These are phyloP conservation scores for Tuta absoluta DNA, from an alignment of 2,888 invertebrate genomes.

Conservation along the genomic window DNA sequence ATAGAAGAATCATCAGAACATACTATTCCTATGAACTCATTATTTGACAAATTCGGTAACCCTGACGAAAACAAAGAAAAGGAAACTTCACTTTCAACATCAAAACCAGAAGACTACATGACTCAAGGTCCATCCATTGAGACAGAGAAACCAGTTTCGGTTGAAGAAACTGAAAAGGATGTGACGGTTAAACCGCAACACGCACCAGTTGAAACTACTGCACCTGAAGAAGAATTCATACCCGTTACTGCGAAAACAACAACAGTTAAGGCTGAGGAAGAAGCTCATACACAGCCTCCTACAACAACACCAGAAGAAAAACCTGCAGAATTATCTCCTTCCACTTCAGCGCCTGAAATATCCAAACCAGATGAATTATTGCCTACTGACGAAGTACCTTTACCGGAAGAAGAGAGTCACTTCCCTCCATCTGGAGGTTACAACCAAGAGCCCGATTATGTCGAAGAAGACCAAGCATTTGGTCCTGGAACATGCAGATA, in stretches of 20 bases:
- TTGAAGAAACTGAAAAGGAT: slow-evolving; percentile 34
- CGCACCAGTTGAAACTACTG: slow-evolving; percentile 29
- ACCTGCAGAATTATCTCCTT: slow-evolving; percentile 43
- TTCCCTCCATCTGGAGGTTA: slow-evolving; percentile 71
- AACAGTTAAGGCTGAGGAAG: slow-evolving; percentile 37
- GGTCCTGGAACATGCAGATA: slow-evolving; percentile 96
- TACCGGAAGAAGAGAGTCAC: slow-evolving; percentile 60
- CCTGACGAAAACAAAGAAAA: slow-evolving; percentile 31
- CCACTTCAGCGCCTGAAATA: slow-evolving; percentile 50
- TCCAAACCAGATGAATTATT: slow-evolving; percentile 60
- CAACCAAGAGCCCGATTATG: slow-evolving; percentile 84
- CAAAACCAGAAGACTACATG: background rate
- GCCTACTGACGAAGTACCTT: slow-evolving; percentile 59
- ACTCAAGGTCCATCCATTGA: background rate
- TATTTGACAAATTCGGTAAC: slow-evolving; percentile 16
- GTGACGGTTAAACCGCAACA: slow-evolving; percentile 33
- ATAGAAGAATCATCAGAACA: slow-evolving; percentile 13
- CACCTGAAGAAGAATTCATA: slow-evolving; percentile 35
- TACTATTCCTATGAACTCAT: background rate
- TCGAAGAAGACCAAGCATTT: slow-evolving; percentile 89
- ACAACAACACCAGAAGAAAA: slow-evolving; percentile 51
- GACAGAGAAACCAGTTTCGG: slow-evolving; percentile 8
- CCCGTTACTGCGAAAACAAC: slow-evolving; percentile 34
- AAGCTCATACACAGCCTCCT: slow-evolving; percentile 39
- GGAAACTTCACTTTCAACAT: slow-evolving; percentile 15